Base-by-base conservation (phyloP, 2,797 vertebrate species). In the Sphenopsis melanotis region DNA sequence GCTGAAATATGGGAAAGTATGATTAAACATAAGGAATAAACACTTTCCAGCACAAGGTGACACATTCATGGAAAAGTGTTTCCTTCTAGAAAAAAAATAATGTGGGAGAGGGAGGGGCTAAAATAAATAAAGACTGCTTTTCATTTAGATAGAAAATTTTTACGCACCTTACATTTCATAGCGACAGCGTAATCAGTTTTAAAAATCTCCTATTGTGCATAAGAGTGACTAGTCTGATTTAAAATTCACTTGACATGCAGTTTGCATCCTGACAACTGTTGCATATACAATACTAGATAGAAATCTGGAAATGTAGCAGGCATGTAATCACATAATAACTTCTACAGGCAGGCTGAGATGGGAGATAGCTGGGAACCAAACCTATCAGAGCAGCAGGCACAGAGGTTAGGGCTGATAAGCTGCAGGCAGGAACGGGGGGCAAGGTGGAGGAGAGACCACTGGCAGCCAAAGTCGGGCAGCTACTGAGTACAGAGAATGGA, bases 81-180 rank as follows among this genome's bases (percentile, higher is more conserved):
- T 71, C 15, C 11, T 78, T 65, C 26, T 27, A 69, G 17, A 66
- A 86, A 68, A 86, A 55, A 55, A 26, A 41, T 39, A 22, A 20
- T 26, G 27, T 11, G 5, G 9, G 6, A 5, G 12, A 37, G 10
- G 1, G 2, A 8, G 2, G 0, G 3, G 6, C 36, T 72, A 82
- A 69, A 65, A 47, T 14, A 53, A 66, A 63, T 20, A 34, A 77
- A 66, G 7, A 64, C 55, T 37, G 5, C 0, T 85, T 90, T 86
- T 75, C 4, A 37, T 71, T 64, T 52, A 41, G 41, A 57, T 15
- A 27, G 23, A 55, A 53, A 23, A 12, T 4, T 52, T 81, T 69
- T 71, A 55, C 24, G 57, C 8, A 65, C 6, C 4, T 81, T 68
- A 23, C 2, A 36, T 47, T 82, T 69, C 29, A 65, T 23, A 82